Conservation (phyloP, 2,113 vertebrate genomes). For the Campylomormyrus numenius region DNA sequence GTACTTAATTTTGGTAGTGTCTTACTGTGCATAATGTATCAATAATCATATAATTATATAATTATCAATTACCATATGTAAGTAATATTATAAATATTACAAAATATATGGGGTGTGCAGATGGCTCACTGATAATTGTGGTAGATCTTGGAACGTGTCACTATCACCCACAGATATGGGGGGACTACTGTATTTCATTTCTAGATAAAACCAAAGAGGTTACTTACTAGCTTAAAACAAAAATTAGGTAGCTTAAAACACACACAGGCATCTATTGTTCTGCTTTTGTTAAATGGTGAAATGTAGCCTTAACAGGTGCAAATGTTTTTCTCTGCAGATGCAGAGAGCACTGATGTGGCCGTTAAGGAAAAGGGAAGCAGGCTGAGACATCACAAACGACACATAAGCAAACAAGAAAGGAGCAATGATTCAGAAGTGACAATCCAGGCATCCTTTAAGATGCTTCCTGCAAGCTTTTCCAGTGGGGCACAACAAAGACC, state of each 20-base stretch:
- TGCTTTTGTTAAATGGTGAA: neutral
- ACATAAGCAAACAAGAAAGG: slow-evolving; percentile 40
- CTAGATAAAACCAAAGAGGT: slow-evolving; percentile 20
- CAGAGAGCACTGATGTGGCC: slow-evolving; percentile 41
- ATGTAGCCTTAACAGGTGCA: slow-evolving; percentile 13
- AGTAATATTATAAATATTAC: neutral
- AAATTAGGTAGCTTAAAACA: neutral
- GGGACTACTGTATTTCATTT: slow-evolving; percentile 11
- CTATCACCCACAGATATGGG: neutral
- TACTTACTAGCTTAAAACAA: neutral
- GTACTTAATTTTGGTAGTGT: neutral
- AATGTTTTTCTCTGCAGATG: slow-evolving; percentile 45
- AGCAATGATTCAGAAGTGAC: slow-evolving; percentile 50
- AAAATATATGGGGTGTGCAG: neutral
- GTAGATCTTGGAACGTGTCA: neutral
- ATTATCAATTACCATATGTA: neutral
- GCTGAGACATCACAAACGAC: slow-evolving; percentile 48
- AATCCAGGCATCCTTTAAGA: slow-evolving; percentile 24
- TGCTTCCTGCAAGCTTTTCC: slow-evolving; percentile 26
- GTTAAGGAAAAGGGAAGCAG: slow-evolving; percentile 56
- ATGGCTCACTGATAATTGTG: neutral
- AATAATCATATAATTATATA: no score
- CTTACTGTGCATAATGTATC: neutral
- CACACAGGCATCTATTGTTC: neutral
- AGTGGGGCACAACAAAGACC: slow-evolving; percentile 30